Evolutionary conservation across 2,888 invertebrate species (phyloP), one percentile per base, ranked within the genome.

Genomic region (Thymelicus acteon): DNA sequence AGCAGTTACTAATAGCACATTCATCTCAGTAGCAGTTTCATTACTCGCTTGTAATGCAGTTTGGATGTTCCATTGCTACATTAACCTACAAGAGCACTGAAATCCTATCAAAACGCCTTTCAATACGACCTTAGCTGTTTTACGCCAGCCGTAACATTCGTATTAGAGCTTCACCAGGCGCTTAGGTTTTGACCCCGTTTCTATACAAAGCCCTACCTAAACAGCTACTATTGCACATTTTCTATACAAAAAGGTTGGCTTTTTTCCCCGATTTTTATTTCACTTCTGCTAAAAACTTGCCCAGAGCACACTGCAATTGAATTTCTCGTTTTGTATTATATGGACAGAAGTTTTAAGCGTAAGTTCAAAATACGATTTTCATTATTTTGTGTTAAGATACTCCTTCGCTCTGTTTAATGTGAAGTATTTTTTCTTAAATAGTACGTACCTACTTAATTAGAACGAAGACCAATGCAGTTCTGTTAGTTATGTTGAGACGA

Each of bases 121-220:
- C 70, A 70, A 64, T 64, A 60, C 39, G 39, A 54, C 39, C 61
- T 70, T 70, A 63, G 70, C 70, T 60, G 60, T 70, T 70, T 70
- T 60, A 70, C 60, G 70, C 60, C 6, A 64, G 66, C 47, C 64
- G 64, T 64, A 70, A 70, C 70, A 70, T 70, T 64, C 58, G 52
- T 52, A 64, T 70, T 70, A 69, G 60, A 70, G 64, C 60, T 64
- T 39, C 31, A 39, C 65, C 70, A 70, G 70, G 70, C 70, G 64
- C 64, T 66, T 64, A 70, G 64, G 64, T 64, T 64, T 60, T 70
- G 70, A 70, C 70, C 70, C 44, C 70, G 40, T 49, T 70, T 70
- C 70, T 24, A 60, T 64, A 66, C 64, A 64, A 63, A 63, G 60
- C 64, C 44, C 60, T 60, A 64, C 60, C 31, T 70, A 64, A 66